phyloP scores from a whole-genome alignment of 2,113 vertebrate genomes.

The Crotophaga sulcirostris region DNA sequence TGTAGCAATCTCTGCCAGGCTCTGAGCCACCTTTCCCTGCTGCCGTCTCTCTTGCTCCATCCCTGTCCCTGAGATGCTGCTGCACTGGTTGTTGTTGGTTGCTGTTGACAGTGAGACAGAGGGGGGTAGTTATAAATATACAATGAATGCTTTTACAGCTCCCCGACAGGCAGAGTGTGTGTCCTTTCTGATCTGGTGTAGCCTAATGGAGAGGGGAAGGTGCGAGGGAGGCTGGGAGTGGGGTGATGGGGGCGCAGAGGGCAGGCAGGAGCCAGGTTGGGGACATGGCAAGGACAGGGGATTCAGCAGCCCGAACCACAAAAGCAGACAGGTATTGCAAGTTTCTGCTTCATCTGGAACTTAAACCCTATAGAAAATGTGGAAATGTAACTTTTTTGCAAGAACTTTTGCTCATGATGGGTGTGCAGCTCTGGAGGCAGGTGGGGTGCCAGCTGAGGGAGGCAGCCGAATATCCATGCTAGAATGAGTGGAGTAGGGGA shows the following conservation, averaged over 20 bases:
- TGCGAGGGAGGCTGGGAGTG: accelerated
- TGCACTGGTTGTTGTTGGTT: accelerated
- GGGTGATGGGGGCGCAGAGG: neutral
- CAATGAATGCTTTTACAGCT: neutral
- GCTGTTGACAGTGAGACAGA: neutral
- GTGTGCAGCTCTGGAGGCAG: neutral
- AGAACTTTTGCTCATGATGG: neutral
- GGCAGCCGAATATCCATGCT: neutral
- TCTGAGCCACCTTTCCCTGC: accelerated
- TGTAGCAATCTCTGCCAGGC: neutral
- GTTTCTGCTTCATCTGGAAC: neutral
- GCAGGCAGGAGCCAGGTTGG: neutral
- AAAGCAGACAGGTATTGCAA: accelerated
- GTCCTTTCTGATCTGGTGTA: accelerated
- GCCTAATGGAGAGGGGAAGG: neutral
- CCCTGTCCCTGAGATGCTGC: neutral
- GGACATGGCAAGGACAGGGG: accelerated
- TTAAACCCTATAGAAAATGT: neutral
- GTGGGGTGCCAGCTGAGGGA: accelerated
- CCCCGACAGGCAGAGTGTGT: neutral
- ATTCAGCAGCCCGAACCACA: neutral
- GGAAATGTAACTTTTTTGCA: neutral
- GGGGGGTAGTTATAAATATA: neutral
- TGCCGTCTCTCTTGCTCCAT: neutral
- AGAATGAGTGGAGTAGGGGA: neutral